Evolutionary conservation across 2,888 invertebrate genomes (phyloP).

Genomic region (Malthinus seriepunctatus): DNA sequence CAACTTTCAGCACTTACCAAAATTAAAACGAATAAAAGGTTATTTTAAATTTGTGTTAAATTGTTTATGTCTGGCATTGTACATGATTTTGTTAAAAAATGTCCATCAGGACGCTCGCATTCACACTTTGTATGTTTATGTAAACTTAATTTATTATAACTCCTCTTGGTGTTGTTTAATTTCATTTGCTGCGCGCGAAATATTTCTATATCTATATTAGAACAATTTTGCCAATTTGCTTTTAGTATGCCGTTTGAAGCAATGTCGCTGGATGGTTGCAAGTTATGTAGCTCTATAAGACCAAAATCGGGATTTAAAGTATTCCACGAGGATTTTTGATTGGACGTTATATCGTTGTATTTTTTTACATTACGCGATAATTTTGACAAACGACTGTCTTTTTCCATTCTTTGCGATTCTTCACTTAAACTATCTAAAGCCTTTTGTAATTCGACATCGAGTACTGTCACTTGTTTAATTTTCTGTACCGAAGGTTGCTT

Average conservation of each 20-base stretch:
- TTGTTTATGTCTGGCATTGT: conserved; percentile 28
- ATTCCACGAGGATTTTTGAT: conserved; percentile 7
- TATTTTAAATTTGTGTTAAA: neutral
- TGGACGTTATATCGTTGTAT: conserved; percentile 6
- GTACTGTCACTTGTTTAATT: conserved; percentile 34
- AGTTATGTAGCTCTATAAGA: conserved; percentile 21
- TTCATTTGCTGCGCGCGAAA: conserved; percentile 21
- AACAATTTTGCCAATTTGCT: conserved; percentile 14
- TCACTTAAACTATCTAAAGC: conserved; percentile 37
- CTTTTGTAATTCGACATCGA: conserved; percentile 39
- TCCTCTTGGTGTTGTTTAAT: conserved; percentile 18
- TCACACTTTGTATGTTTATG: neutral
- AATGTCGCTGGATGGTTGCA: conserved; percentile 12
- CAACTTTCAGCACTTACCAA: too few species aligned
- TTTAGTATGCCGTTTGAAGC: conserved; percentile 11
- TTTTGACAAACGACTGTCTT: conserved; percentile 9
- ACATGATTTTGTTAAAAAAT: conserved; percentile 24
- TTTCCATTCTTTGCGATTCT: conserved; percentile 23
- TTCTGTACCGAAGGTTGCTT: conserved; percentile 28
- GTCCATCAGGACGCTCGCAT: neutral
- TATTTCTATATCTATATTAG: conserved; percentile 20
- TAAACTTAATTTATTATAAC: conserved; percentile 13
- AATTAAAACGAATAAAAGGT: too few species aligned
- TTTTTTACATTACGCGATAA: conserved; percentile 12
- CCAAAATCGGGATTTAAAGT: conserved; percentile 16